Conservation (phyloP, 2,888 invertebrate genomes). For the Mantis religiosa region DNA sequence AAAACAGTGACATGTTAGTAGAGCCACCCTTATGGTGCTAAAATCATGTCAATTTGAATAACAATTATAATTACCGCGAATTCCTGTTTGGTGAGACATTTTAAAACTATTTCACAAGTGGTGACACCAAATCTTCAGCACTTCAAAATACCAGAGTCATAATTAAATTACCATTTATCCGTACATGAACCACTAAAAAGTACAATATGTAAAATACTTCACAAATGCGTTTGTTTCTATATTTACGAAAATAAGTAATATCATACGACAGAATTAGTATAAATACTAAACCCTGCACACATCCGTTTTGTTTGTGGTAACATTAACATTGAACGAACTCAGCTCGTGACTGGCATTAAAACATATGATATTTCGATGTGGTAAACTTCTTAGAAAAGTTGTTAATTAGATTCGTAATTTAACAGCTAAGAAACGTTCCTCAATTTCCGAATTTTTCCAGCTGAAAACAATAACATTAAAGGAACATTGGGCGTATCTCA, state of each 20-base stretch:
- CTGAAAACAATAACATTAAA: too few relatives aligned
- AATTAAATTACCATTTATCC: background rate
- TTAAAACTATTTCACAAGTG: conserved; percentile 34
- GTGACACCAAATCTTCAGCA: background rate
- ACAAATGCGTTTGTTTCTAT: background rate
- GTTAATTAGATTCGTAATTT: too few relatives aligned
- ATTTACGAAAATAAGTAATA: background rate
- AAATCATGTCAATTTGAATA: conserved; percentile 19
- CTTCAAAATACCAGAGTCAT: background rate
- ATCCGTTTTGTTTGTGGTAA: background rate
- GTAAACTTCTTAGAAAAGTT: too few relatives aligned
- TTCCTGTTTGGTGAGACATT: conserved; percentile 91
- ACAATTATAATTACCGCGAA: conserved; percentile 61
- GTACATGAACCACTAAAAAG: background rate
- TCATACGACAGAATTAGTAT: background rate
- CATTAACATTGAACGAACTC: background rate
- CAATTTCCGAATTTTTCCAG: too few relatives aligned
- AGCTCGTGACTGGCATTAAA: too few relatives aligned
- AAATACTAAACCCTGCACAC: background rate
- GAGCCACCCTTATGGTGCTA: conserved; percentile 16
- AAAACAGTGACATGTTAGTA: conserved; percentile 27
- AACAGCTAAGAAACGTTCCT: too few relatives aligned
- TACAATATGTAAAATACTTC: background rate
- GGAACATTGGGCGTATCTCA: too few relatives aligned
- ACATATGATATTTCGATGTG: too few relatives aligned